Evolutionary conservation across 2,797 vertebrate genomes (phyloP), one percentile per base, ranked within the genome.

Genomic region (Sebastes nivosus): DNA sequence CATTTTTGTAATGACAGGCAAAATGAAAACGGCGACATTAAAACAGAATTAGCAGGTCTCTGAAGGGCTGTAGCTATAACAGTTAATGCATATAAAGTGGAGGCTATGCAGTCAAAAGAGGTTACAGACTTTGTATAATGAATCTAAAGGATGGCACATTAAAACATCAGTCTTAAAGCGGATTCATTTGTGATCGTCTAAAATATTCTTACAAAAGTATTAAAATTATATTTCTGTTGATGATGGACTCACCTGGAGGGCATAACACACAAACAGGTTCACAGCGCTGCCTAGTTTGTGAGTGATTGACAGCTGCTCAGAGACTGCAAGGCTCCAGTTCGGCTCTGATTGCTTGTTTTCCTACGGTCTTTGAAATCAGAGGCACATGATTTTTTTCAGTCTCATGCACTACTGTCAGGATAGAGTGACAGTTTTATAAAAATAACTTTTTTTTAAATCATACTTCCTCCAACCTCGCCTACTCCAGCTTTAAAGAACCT

Each of bases 31-130:
- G 67, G 69, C 5, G 25, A 55, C 54, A 82, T 81, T 88, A 80
- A 81, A 83, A 71, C 72, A 59, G 46, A 88, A 85, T 88, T 73
- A 87, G 46, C 24, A 57, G 67, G 67, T 87, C 75, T 84, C 74
- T 54, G 50, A 86, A 82, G 77, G 65, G 58, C 84, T 74, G 68
- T 24, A 66, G 74, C 66, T 74, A 25, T 55, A 69, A 75, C 46
- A 65, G 60, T 72, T 74, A 80, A 80, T 54, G 77, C 50, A 72
- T 72, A 67, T 36, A 73, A 81, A 88, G 63, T 36, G 70, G 58
- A 71, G 61, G 58, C 60, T 30, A n/a, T 73, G 57, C 27, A 60
- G 63, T 67, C 32, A 67, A 67, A 85, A 60, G 38, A 69, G 27
- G 55, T 69, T 60, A 73, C 38, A 81, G 29, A 70, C 57, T 82